phyloP scores from a whole-genome alignment of 2,888 invertebrate species.

The Anthophora plumipes region DNA sequence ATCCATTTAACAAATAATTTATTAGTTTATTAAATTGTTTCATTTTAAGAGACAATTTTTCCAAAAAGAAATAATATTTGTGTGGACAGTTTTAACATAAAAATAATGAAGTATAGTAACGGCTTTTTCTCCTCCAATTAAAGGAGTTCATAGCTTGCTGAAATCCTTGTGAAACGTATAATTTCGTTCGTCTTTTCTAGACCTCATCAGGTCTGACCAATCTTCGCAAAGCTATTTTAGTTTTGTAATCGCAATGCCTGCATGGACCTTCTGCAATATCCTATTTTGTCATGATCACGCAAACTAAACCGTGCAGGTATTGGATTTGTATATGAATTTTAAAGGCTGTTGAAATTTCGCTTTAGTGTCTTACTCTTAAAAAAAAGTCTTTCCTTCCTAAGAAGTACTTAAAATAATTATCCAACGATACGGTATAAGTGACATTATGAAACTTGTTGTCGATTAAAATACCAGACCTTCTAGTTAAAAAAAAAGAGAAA shows the following conservation, averaged over 20 bases:
- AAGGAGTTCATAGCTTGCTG: neutral
- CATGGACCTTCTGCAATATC: neutral
- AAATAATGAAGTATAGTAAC: neutral
- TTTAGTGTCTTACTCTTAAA: too few relatives aligned
- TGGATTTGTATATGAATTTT: too few relatives aligned
- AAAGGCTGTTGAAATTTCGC: too few relatives aligned
- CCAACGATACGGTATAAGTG: too few relatives aligned
- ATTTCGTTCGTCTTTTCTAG: slow-evolving; percentile 44
- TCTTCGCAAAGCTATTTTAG: slow-evolving; percentile 12
- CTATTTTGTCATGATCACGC: slow-evolving; percentile 1
- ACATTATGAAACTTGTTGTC: neutral
- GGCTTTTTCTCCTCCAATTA: neutral
- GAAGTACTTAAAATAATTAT: too few relatives aligned
- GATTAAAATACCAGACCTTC: neutral
- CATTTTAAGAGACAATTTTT: too few relatives aligned
- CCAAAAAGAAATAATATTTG: too few relatives aligned
- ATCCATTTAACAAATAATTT: too few relatives aligned
- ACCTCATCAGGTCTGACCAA: slow-evolving; percentile 5
- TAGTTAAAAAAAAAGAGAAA: too few relatives aligned
- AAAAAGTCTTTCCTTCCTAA: too few relatives aligned
- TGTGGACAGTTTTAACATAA: too few relatives aligned
- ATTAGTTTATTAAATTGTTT: too few relatives aligned
- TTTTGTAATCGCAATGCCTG: neutral
- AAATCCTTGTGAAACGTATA: slow-evolving; percentile 10
- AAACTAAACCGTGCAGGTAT: neutral